phyloP scores from a whole-genome alignment of 2,113 vertebrate species.

The Urocitellus parryii region DNA sequence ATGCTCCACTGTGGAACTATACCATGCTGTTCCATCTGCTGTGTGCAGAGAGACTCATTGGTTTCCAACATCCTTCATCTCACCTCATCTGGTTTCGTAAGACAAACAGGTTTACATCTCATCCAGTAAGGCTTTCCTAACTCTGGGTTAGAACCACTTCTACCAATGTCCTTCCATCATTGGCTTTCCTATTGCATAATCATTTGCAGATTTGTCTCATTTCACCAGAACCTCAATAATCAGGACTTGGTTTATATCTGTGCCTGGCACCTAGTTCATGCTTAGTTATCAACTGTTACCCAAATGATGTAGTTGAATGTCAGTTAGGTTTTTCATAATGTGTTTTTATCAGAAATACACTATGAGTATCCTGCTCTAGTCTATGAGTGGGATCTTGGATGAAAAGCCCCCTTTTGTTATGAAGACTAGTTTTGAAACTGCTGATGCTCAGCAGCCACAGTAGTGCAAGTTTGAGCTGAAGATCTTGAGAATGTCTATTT shows the following conservation, averaged over 20 bases:
- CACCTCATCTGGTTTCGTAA: not conserved
- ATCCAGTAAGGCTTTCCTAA: not conserved
- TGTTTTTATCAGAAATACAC: not conserved
- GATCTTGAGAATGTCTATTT: slow-evolving; percentile 46
- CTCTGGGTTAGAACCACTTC: not conserved
- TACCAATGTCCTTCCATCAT: not conserved
- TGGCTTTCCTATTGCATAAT: not conserved
- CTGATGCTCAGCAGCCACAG: not conserved
- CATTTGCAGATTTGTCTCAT: not conserved
- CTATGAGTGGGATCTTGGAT: not conserved
- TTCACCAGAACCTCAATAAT: not conserved
- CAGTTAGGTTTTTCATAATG: not conserved
- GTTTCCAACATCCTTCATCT: not conserved
- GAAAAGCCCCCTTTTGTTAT: not conserved
- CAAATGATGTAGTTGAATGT: not conserved
- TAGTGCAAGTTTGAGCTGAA: slow-evolving; percentile 42
- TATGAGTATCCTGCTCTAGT: not conserved
- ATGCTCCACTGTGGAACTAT: not conserved
- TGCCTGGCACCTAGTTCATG: not conserved
- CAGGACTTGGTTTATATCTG: not conserved
- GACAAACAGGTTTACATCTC: not conserved
- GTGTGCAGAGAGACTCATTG: not conserved
- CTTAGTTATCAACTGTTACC: slow-evolving; percentile 24
- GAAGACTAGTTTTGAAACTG: slow-evolving; percentile 30
- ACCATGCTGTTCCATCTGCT: not conserved